Evolutionary conservation across 2,888 invertebrate species (phyloP).

Genomic region (Coleophora flavipennella): DNA sequence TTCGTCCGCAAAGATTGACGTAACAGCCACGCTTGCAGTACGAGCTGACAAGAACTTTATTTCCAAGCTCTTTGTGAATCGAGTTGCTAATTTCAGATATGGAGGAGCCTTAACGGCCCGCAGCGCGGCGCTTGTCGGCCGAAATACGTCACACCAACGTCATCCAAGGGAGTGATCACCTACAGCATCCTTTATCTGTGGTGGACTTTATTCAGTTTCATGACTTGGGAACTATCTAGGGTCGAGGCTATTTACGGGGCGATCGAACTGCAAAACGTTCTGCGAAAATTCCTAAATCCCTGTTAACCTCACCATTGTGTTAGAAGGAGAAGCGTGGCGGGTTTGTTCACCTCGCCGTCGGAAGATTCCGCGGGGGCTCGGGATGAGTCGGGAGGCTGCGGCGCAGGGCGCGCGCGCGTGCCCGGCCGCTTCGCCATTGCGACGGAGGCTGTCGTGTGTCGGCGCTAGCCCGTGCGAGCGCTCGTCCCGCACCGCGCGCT

Average conservation of each 20-base stretch:
- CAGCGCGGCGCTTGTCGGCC: too few relatives aligned
- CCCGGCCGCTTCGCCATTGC: conserved; percentile 72
- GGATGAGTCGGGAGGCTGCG: conserved; percentile 59
- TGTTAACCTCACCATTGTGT: conserved; percentile 65
- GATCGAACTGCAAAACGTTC: conserved; percentile 59
- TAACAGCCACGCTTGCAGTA: too few relatives aligned
- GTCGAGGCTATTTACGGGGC: conserved; percentile 25
- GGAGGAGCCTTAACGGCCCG: too few relatives aligned
- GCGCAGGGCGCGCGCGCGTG: conserved; percentile 67
- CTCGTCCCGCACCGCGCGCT: conserved; percentile 39
- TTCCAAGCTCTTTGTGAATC: too few relatives aligned
- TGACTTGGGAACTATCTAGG: conserved; percentile 15
- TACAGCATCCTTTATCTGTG: too few relatives aligned
- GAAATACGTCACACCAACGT: too few relatives aligned
- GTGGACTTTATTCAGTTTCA: conserved; percentile 8
- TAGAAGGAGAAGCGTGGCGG: conserved; percentile 65
- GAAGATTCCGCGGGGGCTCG: conserved; percentile 49
- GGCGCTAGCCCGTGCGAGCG: conserved; percentile 65
- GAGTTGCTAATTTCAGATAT: too few relatives aligned
- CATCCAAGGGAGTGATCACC: too few relatives aligned
- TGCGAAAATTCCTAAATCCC: conserved; percentile 62
- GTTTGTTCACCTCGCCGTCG: conserved; percentile 66
- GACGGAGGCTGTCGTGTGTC: conserved; percentile 70
- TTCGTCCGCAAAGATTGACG: too few relatives aligned
- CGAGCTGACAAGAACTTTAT: too few relatives aligned